Conservation (phyloP, 1,140 invertebrate genomes). For the Drosophila mojavensis region DNA sequence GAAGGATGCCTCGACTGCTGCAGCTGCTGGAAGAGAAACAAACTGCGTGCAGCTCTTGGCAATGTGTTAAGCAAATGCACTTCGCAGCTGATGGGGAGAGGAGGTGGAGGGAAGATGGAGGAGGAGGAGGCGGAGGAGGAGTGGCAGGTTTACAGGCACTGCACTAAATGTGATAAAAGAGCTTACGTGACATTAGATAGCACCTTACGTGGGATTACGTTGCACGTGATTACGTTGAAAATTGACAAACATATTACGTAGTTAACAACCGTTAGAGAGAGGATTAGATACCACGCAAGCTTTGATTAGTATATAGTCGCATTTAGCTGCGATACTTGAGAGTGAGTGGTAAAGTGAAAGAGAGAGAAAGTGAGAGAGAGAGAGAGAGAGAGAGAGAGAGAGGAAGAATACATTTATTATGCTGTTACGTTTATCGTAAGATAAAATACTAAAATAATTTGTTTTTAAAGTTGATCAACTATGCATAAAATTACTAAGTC, state of each 20-base stretch:
- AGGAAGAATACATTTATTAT: no score
- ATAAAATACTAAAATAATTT: no score
- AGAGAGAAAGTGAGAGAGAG: not conserved
- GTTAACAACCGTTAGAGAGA: slow-evolving; percentile 24
- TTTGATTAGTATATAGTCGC: slow-evolving; percentile 5
- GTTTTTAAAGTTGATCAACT: no score
- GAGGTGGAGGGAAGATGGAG: not conserved
- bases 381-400: not conserved
- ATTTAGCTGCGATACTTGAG: not conserved
- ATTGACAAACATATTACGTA: slow-evolving; percentile 53
- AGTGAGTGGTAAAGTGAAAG: no score
- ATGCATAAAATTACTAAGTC: no score
- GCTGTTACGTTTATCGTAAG: no score
- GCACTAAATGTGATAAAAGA: slow-evolving; percentile 37
- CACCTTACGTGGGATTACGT: slow-evolving; percentile 56
- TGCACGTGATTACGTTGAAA: slow-evolving; percentile 39
- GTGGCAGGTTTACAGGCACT: not conserved
- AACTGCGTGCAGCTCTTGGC: slow-evolving; percentile 5
- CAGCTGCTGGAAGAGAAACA: not conserved
- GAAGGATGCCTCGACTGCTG: slow-evolving; percentile 27
- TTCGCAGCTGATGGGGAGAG: slow-evolving; percentile 21
- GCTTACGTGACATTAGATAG: slow-evolving; percentile 68
- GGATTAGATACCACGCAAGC: slow-evolving; percentile 1
- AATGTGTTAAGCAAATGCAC: slow-evolving; percentile 54
- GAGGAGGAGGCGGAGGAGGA: not conserved